Evolutionary conservation across 2,797 vertebrate species (phyloP).

Genomic region (Hyperoplus immaculatus): DNA sequence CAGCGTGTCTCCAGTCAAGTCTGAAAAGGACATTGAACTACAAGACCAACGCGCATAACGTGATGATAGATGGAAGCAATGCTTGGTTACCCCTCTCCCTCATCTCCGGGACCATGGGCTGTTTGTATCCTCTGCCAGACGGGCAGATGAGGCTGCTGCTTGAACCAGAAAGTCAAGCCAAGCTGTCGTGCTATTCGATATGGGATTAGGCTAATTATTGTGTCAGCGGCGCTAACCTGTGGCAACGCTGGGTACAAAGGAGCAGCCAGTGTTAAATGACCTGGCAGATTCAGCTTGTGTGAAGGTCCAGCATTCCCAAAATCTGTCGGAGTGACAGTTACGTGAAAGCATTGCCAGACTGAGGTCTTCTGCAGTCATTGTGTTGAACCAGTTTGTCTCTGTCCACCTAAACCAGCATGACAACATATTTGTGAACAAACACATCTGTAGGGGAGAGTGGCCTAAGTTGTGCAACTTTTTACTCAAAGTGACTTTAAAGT

Average conservation of each 20-base stretch:
- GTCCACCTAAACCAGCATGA: background rate
- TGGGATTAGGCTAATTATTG: conserved; percentile 51
- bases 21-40: conserved; percentile 80
- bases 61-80: conserved; percentile 79
- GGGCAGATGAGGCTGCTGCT: conserved; percentile 62
- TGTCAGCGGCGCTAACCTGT: conserved; percentile 61
- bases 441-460: background rate
- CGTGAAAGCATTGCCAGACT: conserved; percentile 36
- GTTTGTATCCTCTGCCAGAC: conserved; percentile 57
- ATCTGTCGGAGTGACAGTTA: conserved; percentile 47
- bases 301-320: conserved; percentile 53
- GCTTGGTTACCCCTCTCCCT: conserved; percentile 70
- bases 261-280: conserved; percentile 43
- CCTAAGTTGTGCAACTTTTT: no score
- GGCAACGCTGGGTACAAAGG: conserved; percentile 45
- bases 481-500: no score
- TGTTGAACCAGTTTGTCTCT: conserved; percentile 16
- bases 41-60: conserved; percentile 74
- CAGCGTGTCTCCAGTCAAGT: conserved; percentile 69
- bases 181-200: conserved; percentile 37
- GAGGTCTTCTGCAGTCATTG: conserved; percentile 6
- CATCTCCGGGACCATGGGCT: conserved; percentile 54
- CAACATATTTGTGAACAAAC: background rate
- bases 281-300: conserved; percentile 25
- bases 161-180: conserved; percentile 67